Percentiles rank a stretch among this genome's conserved stretches.
Evolutionary conservation across 2,888 invertebrate species (phyloP).

Genomic region (Aphodius sticticus): DNA sequence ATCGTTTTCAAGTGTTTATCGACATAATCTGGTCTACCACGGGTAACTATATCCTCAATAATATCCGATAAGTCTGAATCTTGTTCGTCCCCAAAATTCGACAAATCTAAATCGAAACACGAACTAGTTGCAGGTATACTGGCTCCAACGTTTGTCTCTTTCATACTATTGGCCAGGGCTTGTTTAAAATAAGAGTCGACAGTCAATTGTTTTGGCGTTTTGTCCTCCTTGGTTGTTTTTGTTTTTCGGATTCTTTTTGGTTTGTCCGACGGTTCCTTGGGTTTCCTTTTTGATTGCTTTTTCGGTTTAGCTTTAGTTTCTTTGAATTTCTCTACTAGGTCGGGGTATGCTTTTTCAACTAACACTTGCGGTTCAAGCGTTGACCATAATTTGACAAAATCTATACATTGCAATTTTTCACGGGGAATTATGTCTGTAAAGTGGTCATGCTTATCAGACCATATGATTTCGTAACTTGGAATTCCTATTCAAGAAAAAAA

Average conservation of each 20-base stretch:
- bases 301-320: conserved; percentile 63
- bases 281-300: conserved; percentile 47
- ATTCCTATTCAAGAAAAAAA: conserved; percentile 58
- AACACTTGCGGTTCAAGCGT: conserved; percentile 75
- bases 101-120: conserved; percentile 48
- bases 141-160: conserved; percentile 43
- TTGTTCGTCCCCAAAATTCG: conserved; percentile 57
- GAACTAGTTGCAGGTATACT: neutral
- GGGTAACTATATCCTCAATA: conserved; percentile 62
- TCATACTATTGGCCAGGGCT: conserved; percentile 45
- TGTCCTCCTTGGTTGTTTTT: conserved; percentile 28
- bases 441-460: conserved; percentile 68
- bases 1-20: conserved; percentile 42
- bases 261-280: conserved; percentile 44
- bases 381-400: conserved; percentile 64
- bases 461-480: conserved; percentile 75
- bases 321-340: conserved; percentile 66
- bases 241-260: conserved; percentile 40
- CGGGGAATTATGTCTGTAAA: conserved; percentile 70
- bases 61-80: conserved; percentile 64
- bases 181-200: conserved; percentile 52
- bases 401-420: conserved; percentile 63
- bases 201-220: conserved; percentile 40
- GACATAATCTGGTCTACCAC: conserved; percentile 47
- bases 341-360: conserved; percentile 69